Conservation (phyloP, 2,113 vertebrate species). For the Brachyhypopomus occidentalis region DNA sequence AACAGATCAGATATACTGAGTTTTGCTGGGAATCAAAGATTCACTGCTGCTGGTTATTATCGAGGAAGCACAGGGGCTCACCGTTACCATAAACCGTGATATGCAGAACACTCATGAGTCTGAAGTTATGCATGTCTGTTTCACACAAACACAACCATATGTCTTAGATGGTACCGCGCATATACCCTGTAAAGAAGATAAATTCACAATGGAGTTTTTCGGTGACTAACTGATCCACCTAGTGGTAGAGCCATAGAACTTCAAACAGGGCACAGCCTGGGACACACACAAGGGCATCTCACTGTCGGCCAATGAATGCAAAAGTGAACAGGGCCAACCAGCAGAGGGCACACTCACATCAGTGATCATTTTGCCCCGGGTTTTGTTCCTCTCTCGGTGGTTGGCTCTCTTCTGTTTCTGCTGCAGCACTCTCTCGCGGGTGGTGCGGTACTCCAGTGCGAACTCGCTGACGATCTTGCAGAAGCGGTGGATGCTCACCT, state of each 20-base stretch:
- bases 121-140: not conserved
- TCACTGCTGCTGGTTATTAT: not conserved
- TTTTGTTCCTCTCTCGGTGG: conserved; percentile 98
- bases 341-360: conserved; percentile 82
- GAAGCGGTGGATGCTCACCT: conserved; percentile 95
- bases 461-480: conserved; percentile 96
- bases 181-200: not conserved
- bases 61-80: not conserved
- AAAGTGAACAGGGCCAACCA: no score
- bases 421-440: conserved; percentile 91
- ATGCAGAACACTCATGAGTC: not conserved
- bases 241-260: not conserved
- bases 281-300: no score
- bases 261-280: not conserved
- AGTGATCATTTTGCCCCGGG: conserved; percentile 98
- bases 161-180: not conserved
- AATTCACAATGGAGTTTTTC: not conserved
- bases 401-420: conserved; percentile 96
- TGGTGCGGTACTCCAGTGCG: conserved; percentile 95
- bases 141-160: not conserved
- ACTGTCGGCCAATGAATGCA: no score
- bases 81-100: no score
- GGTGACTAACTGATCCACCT: conserved; percentile 11
- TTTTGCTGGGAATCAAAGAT: not conserved
- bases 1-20: not conserved